A percentile compares a stretch with the other conserved stretches of the same genome.
Evolutionary conservation across 2,797 vertebrate species (phyloP).

Genomic region (Myiotriccus ornatus): DNA sequence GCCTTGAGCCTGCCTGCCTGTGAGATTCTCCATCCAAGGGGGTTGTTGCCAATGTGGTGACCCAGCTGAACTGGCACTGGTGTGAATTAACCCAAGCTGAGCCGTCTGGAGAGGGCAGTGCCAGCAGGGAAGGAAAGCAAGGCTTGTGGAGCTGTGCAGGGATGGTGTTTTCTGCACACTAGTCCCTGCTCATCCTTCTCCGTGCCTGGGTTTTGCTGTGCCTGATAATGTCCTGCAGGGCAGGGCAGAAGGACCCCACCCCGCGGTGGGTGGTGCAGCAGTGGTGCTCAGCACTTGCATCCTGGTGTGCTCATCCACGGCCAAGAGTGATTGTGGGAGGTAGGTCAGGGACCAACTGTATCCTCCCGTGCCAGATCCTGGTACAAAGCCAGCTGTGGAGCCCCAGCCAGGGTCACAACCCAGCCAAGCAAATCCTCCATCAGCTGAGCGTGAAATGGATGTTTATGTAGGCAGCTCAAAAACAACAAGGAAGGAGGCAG

Average conservation of each 20-base stretch:
- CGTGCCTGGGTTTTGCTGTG: neutral
- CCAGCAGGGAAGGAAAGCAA: neutral
- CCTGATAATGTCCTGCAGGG: neutral
- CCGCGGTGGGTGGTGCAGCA: neutral
- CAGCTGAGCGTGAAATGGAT: neutral
- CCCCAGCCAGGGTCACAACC: neutral
- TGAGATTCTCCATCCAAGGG: neutral
- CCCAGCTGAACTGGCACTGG: neutral
- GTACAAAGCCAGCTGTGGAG: neutral
- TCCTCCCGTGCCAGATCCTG: neutral
- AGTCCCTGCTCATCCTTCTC: neutral
- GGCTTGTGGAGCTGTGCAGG: neutral
- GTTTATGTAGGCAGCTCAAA: neutral
- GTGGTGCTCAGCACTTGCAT: neutral
- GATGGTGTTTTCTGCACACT: neutral
- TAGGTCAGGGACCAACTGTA: accelerated
- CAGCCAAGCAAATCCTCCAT: neutral
- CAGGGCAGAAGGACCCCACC: neutral
- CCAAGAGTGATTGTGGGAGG: neutral
- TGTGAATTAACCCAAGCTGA: neutral
- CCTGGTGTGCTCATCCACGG: neutral
- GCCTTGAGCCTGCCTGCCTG: neutral
- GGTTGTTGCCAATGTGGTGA: neutral
- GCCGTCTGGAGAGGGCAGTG: neutral
- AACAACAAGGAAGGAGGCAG: neutral